A percentile compares a stretch with the other conserved stretches of the same genome.
phyloP scores from a whole-genome alignment of 2,888 invertebrate genomes.

The Patella pellucida region DNA sequence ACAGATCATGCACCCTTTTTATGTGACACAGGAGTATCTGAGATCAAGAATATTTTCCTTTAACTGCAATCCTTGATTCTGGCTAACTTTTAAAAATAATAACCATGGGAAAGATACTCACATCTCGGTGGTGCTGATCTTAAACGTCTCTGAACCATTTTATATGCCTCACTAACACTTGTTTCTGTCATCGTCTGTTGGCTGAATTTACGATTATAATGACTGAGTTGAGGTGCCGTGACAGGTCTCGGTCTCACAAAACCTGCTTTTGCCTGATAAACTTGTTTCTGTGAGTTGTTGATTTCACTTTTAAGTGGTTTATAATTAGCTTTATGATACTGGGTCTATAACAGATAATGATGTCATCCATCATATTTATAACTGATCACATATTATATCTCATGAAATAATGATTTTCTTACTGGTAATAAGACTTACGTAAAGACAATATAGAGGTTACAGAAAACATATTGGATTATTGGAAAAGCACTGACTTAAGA shows the following conservation, averaged over 20 bases:
- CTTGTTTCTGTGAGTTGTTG: constrained; percentile 50
- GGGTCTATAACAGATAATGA: constrained; percentile 42
- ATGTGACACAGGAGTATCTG: no score
- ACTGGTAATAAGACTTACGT: neutral
- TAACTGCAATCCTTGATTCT: no score
- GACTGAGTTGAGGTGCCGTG: constrained; percentile 56
- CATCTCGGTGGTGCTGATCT: constrained; percentile 38
- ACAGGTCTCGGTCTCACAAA: constrained; percentile 59
- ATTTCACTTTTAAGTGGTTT: constrained; percentile 52
- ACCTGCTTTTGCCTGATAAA: constrained; percentile 57
- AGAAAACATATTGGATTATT: neutral
- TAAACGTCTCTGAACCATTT: constrained; percentile 32
- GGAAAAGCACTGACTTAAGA: no score
- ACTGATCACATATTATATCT: neutral
- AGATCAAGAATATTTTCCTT: no score
- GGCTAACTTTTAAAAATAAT: no score
- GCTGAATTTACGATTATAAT: constrained; percentile 30
- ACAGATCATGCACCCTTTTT: no score
- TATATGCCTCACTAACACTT: constrained; percentile 29
- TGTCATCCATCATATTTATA: neutral
- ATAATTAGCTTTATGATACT: constrained; percentile 54
- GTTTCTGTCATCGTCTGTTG: neutral
- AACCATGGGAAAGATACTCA: neutral
- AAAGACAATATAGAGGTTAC: neutral
- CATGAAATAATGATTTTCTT: neutral